A percentile compares a stretch with the other conserved stretches of the same genome.
These are phyloP conservation scores for Holocentrus rufus DNA, from an alignment of 2,797 vertebrate species.

Conservation along the genomic window DNA sequence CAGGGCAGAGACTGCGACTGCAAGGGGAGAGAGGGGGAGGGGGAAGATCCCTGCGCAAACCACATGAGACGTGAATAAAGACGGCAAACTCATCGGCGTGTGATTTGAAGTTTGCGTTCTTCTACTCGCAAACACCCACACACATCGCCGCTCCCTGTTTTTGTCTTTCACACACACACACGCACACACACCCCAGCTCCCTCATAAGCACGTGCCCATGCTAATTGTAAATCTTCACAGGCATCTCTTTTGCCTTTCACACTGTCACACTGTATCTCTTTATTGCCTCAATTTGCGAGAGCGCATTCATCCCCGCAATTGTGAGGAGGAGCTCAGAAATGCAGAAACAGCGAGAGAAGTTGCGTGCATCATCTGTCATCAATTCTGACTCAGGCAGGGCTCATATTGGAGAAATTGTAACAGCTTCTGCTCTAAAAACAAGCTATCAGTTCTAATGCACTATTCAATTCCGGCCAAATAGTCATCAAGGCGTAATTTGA, in stretches of 20 bases:
- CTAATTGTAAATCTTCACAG: slow-evolving; percentile 62
- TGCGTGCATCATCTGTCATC: slow-evolving; percentile 25
- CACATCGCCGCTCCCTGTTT: slow-evolving; percentile 41
- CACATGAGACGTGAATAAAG: slow-evolving; percentile 52
- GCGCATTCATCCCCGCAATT: slow-evolving; percentile 46
- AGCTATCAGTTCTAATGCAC: slow-evolving; percentile 11
- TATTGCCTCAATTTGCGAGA: slow-evolving; percentile 43
- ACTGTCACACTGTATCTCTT: slow-evolving; percentile 47
- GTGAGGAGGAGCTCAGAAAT: slow-evolving; percentile 40
- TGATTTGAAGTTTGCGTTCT: slow-evolving; percentile 57
- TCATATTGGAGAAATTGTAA: slow-evolving; percentile 39
- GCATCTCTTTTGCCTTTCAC: slow-evolving; percentile 38
- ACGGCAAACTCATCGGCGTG: slow-evolving; percentile 39
- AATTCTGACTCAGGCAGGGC: slow-evolving; percentile 15
- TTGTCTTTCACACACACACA: slow-evolving; percentile 40
- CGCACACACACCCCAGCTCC: slow-evolving; percentile 1
- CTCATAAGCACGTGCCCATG: slow-evolving; percentile 45
- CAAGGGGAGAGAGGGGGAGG: slow-evolving; percentile 16
- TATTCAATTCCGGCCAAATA: slow-evolving; percentile 10
- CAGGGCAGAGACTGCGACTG: slow-evolving; percentile 20
- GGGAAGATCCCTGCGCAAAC: slow-evolving; percentile 28
- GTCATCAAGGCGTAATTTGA: slow-evolving; percentile 18
- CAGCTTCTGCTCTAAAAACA: slow-evolving; percentile 33
- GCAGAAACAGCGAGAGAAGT: slow-evolving; percentile 36
- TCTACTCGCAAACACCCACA: slow-evolving; percentile 59